A percentile compares a stretch with the other conserved stretches of the same genome.
Conservation (phyloP, 2,888 invertebrate genomes). For the Cecidostiba fungosa region DNA sequence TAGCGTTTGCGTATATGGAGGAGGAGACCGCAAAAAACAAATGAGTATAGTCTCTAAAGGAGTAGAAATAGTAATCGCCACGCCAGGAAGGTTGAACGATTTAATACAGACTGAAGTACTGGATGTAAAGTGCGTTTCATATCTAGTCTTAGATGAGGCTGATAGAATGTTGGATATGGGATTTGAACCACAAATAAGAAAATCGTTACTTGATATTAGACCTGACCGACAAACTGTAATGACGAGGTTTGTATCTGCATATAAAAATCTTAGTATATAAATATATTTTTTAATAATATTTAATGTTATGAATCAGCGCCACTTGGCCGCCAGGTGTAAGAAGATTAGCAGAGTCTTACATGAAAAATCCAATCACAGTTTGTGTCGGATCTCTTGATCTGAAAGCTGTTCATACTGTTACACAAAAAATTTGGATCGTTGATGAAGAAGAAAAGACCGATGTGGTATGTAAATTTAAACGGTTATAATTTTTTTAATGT, state of each 20-base stretch:
- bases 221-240: slow-evolving; percentile 97
- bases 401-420: slow-evolving; percentile 93
- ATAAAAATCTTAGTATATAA: background rate
- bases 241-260: slow-evolving; percentile 86
- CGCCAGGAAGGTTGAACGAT: slow-evolving; percentile 96
- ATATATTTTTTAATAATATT: slow-evolving; percentile 13
- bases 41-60: slow-evolving; percentile 87
- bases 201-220: slow-evolving; percentile 89
- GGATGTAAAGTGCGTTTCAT: slow-evolving; percentile 90
- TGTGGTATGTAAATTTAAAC: slow-evolving; percentile 78
- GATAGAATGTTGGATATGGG: slow-evolving; percentile 94
- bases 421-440: slow-evolving; percentile 89
- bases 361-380: slow-evolving; percentile 94
- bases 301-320: slow-evolving; percentile 82
- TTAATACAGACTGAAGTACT: slow-evolving; percentile 86
- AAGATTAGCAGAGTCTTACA: slow-evolving; percentile 91
- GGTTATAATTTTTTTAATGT: slow-evolving; percentile 8
- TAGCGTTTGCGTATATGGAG: slow-evolving; percentile 95
- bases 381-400: slow-evolving; percentile 94
- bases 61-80: slow-evolving; percentile 97
- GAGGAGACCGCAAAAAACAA: slow-evolving; percentile 91
- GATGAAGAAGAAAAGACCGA: slow-evolving; percentile 87
- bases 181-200: slow-evolving; percentile 93
- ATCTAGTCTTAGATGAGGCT: slow-evolving; percentile 95
- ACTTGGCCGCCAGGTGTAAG: slow-evolving; percentile 97